Percentiles rank a stretch among this genome's conserved stretches.
phyloP scores from a whole-genome alignment of 2,113 vertebrate genomes.

The Salvelinus fontinalis region DNA sequence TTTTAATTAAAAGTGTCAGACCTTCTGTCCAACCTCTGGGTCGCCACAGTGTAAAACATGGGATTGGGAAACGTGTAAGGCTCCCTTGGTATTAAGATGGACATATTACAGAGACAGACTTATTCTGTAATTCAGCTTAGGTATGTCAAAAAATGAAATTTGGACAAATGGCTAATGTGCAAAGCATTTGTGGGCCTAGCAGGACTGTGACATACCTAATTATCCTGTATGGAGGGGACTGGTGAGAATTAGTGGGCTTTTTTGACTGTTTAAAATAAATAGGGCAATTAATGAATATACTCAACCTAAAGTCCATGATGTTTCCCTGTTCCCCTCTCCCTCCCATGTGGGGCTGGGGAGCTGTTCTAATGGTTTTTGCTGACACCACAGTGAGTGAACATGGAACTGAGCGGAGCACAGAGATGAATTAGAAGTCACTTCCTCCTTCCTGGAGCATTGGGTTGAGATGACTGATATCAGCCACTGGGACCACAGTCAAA shows the following conservation, averaged over 20 bases:
- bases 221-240: conserved; percentile 38
- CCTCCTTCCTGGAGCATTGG: conserved; percentile 61
- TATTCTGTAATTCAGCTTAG: conserved; percentile 41
- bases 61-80: conserved; percentile 11
- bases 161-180: conserved; percentile 32
- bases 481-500: conserved; percentile 68
- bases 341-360: conserved; percentile 44
- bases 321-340: conserved; percentile 40
- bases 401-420: conserved; percentile 51
- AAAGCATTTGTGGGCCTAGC: conserved; percentile 34
- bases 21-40: conserved; percentile 10
- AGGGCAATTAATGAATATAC: conserved; percentile 70
- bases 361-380: conserved; percentile 72
- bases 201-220: conserved; percentile 48
- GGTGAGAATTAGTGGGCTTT: conserved; percentile 61
- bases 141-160: conserved; percentile 32
- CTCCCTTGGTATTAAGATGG: conserved; percentile 27
- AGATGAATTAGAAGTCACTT: conserved; percentile 71
- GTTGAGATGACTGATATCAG: conserved; percentile 70
- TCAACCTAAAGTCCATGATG: conserved; percentile 56
- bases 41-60: conserved; percentile 24
- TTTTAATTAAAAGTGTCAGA: conserved; percentile 68
- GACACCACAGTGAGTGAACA: conserved; percentile 64
- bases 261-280: conserved; percentile 78
- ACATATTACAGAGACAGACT: conserved; percentile 11